Evolutionary conservation across 2,888 invertebrate genomes (phyloP).

Genomic region (Cephonodes hylas): DNA sequence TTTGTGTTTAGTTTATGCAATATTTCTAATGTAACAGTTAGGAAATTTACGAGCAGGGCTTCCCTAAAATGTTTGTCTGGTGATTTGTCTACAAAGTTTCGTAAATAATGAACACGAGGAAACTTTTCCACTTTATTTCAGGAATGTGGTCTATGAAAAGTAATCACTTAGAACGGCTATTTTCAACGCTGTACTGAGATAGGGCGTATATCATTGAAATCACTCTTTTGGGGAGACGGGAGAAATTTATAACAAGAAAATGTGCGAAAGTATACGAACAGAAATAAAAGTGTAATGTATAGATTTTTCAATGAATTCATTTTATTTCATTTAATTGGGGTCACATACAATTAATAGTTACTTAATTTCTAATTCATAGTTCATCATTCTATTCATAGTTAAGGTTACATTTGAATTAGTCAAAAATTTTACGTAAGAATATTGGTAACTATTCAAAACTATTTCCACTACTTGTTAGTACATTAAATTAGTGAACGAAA

Average conservation of each 20-base stretch:
- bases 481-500: no score
- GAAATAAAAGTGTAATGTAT: neutral
- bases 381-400: no score
- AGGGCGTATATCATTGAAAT: slow-evolving; percentile 2
- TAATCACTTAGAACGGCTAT: slow-evolving; percentile 29
- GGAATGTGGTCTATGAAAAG: slow-evolving; percentile 22
- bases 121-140: slow-evolving; percentile 31
- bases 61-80: slow-evolving; percentile 26
- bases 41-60: slow-evolving; percentile 22
- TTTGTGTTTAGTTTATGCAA: neutral
- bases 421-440: no score
- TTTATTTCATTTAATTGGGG: neutral
- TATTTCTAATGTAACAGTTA: neutral
- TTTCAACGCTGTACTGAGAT: slow-evolving; percentile 4
- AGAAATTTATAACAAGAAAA: slow-evolving; percentile 1
- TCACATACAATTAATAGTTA: neutral
- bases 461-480: no score
- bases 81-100: slow-evolving; percentile 48
- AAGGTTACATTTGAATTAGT: no score
- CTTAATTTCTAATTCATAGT: neutral
- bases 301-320: neutral
- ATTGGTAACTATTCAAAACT: no score
- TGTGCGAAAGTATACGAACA: neutral
- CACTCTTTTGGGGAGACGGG: neutral
- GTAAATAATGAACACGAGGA: slow-evolving; percentile 45